Evolutionary conservation across 2,113 vertebrate species (phyloP).

Genomic region (Sialia sialis): DNA sequence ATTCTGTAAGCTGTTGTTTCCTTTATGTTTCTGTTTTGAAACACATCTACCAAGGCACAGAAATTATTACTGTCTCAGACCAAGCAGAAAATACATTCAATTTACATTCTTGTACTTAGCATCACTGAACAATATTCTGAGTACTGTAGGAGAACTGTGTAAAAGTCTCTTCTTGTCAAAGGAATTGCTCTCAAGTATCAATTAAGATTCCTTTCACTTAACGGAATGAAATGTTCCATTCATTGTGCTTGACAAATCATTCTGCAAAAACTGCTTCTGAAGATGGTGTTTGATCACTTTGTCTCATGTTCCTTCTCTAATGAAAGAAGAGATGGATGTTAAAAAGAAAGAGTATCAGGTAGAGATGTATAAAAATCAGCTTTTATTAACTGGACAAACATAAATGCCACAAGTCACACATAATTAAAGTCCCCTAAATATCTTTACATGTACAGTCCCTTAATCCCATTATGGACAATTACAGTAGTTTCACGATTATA

Average conservation of each 20-base stretch:
- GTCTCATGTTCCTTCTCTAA: neutral
- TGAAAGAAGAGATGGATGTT: neutral
- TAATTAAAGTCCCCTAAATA: neutral
- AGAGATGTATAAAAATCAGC: neutral
- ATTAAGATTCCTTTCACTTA: constrained; percentile 15
- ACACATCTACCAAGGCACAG: neutral
- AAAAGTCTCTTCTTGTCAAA: constrained; percentile 4
- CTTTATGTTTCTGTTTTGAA: neutral
- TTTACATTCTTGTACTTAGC: neutral
- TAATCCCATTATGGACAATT: neutral
- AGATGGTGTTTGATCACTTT: neutral
- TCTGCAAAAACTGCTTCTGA: neutral
- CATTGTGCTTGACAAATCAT: neutral
- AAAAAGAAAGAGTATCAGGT: neutral
- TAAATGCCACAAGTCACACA: neutral
- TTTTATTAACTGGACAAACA: neutral
- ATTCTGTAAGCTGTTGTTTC: neutral
- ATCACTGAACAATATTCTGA: neutral
- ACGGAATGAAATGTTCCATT: neutral
- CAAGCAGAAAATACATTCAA: neutral
- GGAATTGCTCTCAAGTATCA: neutral
- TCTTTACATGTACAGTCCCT: neutral
- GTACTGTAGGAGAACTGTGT: neutral
- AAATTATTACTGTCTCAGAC: neutral
- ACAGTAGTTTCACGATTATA: too few species aligned